A percentile compares a stretch with the other conserved stretches of the same genome.
These are phyloP conservation scores for Smittia aterrima DNA, from an alignment of 2,888 invertebrate species.

Conservation along the genomic window DNA sequence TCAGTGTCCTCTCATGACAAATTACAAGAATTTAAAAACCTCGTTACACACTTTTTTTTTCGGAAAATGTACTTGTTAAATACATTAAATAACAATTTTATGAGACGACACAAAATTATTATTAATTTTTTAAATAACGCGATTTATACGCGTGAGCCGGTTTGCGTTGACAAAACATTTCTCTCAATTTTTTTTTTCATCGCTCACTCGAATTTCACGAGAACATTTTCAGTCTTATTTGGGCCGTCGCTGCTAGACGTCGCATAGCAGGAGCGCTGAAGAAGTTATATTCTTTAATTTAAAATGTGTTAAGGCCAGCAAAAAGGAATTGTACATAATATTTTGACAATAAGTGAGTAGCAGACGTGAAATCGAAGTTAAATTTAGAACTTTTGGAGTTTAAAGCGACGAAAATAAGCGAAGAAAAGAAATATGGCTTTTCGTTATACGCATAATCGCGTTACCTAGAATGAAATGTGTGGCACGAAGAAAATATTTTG, in stretches of 20 bases:
- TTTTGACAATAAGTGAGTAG: constrained; percentile 38
- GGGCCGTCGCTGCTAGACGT: background rate
- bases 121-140: too few species aligned
- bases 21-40: too few species aligned
- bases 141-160: background rate
- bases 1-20: too few species aligned
- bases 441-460: background rate
- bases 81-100: too few species aligned
- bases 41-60: too few species aligned
- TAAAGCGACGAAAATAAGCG: background rate
- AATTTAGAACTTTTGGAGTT: background rate
- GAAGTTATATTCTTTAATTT: background rate
- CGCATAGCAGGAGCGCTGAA: background rate
- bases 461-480: background rate
- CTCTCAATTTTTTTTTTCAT: background rate
- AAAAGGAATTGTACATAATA: background rate
- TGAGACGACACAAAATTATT: too few species aligned
- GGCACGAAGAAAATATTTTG: background rate
- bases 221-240: background rate
- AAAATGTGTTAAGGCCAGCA: constrained; percentile 18
- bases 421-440: background rate
- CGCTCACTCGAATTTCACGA: background rate
- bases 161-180: background rate
- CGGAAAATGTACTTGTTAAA: too few species aligned
- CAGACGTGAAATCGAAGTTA: background rate